A percentile compares a stretch with the other conserved stretches of the same genome.
Conservation (phyloP, 2,888 invertebrate species). For the Congeria kusceri region DNA sequence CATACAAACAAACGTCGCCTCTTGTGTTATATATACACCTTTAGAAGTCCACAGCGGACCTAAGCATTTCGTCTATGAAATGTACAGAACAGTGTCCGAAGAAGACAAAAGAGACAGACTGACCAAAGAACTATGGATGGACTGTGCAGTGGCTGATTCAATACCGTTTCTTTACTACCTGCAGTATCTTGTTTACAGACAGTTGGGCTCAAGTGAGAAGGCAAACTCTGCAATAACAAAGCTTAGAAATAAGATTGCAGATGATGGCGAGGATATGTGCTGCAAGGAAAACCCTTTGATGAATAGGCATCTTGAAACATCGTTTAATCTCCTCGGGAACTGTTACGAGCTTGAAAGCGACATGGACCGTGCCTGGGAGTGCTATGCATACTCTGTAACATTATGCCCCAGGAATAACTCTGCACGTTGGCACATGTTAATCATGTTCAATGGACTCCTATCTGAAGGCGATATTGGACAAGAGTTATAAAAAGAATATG, state of each 20-base stretch:
- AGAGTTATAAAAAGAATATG: no score
- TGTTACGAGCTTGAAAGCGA: constrained; percentile 20
- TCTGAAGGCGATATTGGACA: no score
- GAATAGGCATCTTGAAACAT: constrained; percentile 23
- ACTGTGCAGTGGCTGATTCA: constrained; percentile 19
- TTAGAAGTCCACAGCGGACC: background rate
- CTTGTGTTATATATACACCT: no score
- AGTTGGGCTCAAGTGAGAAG: background rate
- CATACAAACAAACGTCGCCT: no score
- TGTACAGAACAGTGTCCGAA: background rate
- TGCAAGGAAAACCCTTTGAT: background rate
- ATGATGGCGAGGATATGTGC: background rate
- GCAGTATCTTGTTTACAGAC: constrained; percentile 26
- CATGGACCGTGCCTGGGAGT: constrained; percentile 9
- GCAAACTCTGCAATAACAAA: background rate
- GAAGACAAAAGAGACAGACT: background rate
- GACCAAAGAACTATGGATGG: constrained; percentile 8
- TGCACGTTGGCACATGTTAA: background rate
- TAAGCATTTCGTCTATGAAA: background rate
- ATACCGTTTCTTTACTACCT: constrained; percentile 29
- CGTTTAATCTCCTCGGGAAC: constrained; percentile 21
- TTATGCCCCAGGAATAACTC: constrained; percentile 23
- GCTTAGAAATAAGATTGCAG: background rate
- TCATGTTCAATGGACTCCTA: no score
- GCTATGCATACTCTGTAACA: constrained; percentile 13